A percentile compares a stretch with the other conserved stretches of the same genome.
Evolutionary conservation across 2,888 invertebrate species (phyloP).

Genomic region (Rhabditoides inermis): DNA sequence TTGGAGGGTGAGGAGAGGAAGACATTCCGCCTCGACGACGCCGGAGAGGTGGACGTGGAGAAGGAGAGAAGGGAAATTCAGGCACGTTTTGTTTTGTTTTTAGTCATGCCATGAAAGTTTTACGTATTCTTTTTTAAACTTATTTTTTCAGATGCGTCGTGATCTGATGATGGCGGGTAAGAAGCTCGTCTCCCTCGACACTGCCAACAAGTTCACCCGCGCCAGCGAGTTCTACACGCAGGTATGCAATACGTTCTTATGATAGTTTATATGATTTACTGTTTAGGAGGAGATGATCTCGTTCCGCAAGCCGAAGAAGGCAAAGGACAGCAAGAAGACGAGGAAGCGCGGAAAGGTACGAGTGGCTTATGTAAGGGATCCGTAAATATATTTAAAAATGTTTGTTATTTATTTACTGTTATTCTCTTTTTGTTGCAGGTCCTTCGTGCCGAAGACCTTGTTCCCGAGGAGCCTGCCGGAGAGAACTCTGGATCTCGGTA

Average conservation of each 20-base stretch:
- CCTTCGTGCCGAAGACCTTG: slow-evolving; percentile 47
- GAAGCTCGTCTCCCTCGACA: slow-evolving; percentile 64
- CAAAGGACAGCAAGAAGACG: slow-evolving; percentile 34
- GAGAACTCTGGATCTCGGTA: slow-evolving; percentile 20
- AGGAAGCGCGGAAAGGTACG: slow-evolving; percentile 19
- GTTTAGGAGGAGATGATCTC: slow-evolving; percentile 65
- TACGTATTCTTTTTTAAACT: neutral
- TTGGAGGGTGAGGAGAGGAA: slow-evolving; percentile 62
- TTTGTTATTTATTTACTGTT: no score
- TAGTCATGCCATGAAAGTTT: neutral
- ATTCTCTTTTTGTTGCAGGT: no score
- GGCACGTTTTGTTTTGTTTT: neutral
- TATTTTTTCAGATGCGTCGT: slow-evolving; percentile 12
- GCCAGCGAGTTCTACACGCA: slow-evolving; percentile 78
- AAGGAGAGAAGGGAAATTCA: slow-evolving; percentile 18
- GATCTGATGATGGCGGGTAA: slow-evolving; percentile 37
- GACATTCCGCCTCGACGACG: slow-evolving; percentile 38
- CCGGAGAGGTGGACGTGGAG: slow-evolving; percentile 36
- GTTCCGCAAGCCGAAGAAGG: slow-evolving; percentile 51
- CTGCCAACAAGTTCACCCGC: slow-evolving; percentile 56
- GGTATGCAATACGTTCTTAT: slow-evolving; percentile 1
- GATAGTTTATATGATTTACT: neutral
- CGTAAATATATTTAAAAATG: no score
- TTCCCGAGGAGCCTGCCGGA: slow-evolving; percentile 32
- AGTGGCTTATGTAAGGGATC: no score